phyloP scores from a whole-genome alignment of 2,113 vertebrate species.

The Ancistrus triradiatus region DNA sequence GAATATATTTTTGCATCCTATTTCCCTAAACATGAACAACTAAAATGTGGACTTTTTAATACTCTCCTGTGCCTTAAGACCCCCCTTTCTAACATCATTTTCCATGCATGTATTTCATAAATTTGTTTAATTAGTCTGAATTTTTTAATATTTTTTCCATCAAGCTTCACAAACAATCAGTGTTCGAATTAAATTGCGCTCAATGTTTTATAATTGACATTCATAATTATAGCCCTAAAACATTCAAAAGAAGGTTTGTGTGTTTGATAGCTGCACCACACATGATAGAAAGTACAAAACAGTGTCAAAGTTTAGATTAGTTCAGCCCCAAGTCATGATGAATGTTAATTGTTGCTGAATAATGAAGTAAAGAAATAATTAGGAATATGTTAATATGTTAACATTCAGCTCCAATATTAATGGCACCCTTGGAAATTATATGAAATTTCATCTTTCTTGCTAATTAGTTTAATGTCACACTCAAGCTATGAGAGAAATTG shows the following conservation, averaged over 20 bases:
- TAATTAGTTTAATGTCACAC: too few species aligned
- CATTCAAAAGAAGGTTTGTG: conserved; percentile 46
- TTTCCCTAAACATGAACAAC: background rate
- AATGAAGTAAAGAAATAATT: conserved; percentile 51
- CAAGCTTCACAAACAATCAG: conserved; percentile 45
- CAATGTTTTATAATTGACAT: conserved; percentile 49
- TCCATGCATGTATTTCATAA: conserved; percentile 36
- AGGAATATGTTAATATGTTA: conserved; percentile 46
- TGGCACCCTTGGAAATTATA: too few species aligned
- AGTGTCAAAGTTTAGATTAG: conserved; percentile 49
- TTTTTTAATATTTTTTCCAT: conserved; percentile 41
- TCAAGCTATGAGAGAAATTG: too few species aligned
- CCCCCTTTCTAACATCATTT: conserved; percentile 26
- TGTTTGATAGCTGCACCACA: conserved; percentile 40
- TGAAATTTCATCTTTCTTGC: too few species aligned
- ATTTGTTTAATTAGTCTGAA: conserved; percentile 46
- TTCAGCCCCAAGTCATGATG: conserved; percentile 47
- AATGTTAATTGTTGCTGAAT: conserved; percentile 50
- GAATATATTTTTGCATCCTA: background rate
- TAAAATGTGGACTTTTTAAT: conserved; percentile 10
- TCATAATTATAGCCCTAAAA: conserved; percentile 51
- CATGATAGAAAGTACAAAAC: conserved; percentile 40
- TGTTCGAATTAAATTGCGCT: conserved; percentile 44
- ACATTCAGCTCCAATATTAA: too few species aligned
- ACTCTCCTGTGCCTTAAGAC: conserved; percentile 19